Evolutionary conservation across 1,140 invertebrate genomes (phyloP), one percentile per base, ranked within the genome.

Genomic region (Papilio glaucus): DNA sequence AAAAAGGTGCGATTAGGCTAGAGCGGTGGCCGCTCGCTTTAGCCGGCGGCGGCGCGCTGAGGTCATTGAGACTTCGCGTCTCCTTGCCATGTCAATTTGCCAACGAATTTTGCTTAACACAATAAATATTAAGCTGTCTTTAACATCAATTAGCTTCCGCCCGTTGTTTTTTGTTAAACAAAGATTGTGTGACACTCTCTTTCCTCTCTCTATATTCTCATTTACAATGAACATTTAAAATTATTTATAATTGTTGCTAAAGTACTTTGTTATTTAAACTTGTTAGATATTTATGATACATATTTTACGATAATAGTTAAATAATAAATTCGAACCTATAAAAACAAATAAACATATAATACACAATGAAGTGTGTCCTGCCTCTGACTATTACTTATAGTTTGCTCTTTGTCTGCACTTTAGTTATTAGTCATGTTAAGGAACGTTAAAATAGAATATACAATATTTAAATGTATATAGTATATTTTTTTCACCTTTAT

Each of bases 1-100:
- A 82, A 73, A 90, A 90, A 88, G 85, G 73, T 75, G 77, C 75
- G 79, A 87, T 80, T 77, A 73, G 76, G 72, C 77, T 77, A 82
- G 77, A 77, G 69, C 76, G 76, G 76, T 75, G 71, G 71, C 69
- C 71, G 78, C 74, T 75, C 57, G 62, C 75, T 71, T 60, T 71
- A 73, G 71, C 67, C 71, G 33, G 68, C 74, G 62, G 73, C 73
- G 60, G 65, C 4, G 21, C 71, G 74, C 45, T 88, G 83, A 88
- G 79, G 77, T 87, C 86, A 85, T 82, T 82, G 63, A 26, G 38
- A 41, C 63, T 67, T 26, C 39, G 38, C 63, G 37, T 15, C 63
- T 18, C 24, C 33, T 33, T 65, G 63, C 63, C 39, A 39, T 39
- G 9, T 41, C 63, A 24, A 67, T 67, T 67, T 26, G 63, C 37